Evolutionary conservation across 2,797 vertebrate species (phyloP).

Genomic region (Platalea minor): DNA sequence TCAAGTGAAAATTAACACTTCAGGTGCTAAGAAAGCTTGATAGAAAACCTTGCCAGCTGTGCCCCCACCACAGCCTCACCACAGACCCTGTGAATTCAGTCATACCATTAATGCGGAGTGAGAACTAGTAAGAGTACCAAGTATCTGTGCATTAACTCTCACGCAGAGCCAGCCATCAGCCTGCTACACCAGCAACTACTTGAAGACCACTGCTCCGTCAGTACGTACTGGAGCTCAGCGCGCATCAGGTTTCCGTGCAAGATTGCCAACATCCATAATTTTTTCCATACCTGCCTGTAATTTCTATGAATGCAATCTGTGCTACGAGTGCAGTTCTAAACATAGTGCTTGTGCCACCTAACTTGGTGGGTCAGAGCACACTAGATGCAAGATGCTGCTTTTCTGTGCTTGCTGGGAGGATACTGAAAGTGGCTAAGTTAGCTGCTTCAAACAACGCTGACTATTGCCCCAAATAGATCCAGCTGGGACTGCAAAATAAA

Average conservation of each 20-base stretch:
- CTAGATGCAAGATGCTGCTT: background rate
- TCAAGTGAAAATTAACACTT: background rate
- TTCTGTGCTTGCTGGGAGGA: background rate
- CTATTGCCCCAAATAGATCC: background rate
- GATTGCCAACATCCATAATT: background rate
- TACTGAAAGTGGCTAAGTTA: background rate
- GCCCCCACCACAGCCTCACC: background rate
- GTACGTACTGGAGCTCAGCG: rapidly evolving
- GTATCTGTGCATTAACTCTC: background rate
- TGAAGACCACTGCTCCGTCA: background rate
- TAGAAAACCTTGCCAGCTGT: background rate
- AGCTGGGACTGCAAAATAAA: background rate
- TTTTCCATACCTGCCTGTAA: background rate
- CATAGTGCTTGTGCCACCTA: background rate
- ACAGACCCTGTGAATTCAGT: background rate
- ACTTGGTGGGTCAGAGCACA: background rate
- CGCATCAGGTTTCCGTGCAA: background rate
- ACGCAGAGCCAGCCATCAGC: background rate
- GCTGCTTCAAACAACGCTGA: background rate
- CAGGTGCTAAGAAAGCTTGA: background rate
- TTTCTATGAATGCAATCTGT: background rate
- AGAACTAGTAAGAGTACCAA: background rate
- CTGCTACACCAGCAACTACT: background rate
- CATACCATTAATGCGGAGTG: background rate
- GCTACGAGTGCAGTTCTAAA: background rate